A percentile compares a stretch with the other conserved stretches of the same genome.
Conservation (phyloP, 2,888 invertebrate species). For the Eupithecia centaureata region DNA sequence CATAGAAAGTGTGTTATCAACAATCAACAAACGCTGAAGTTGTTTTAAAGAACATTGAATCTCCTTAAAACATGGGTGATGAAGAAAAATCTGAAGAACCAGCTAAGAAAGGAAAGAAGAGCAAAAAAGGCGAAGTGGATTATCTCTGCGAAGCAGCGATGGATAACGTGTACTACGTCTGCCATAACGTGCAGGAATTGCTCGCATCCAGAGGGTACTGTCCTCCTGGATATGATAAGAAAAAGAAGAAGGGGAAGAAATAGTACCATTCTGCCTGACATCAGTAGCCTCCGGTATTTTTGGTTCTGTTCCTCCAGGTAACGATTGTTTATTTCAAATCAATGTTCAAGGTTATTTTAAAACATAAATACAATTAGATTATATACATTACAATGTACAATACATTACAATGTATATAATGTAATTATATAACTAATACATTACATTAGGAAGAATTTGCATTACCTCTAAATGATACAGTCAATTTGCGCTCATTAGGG, state of each 20-base stretch:
- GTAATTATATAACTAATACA: too few relatives aligned
- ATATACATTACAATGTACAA: too few relatives aligned
- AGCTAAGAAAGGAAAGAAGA: conserved; percentile 57
- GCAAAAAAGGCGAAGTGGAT: conserved; percentile 85
- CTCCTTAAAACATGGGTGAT: conserved; percentile 21
- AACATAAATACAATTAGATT: too few relatives aligned
- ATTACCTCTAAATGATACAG: too few relatives aligned
- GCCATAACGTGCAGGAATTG: conserved; percentile 96
- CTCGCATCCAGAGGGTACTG: conserved; percentile 94
- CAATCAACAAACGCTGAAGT: neutral
- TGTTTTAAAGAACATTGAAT: neutral
- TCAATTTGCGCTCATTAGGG: too few relatives aligned
- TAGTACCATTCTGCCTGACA: conserved; percentile 1
- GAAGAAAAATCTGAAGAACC: conserved; percentile 18
- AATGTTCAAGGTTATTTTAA: neutral
- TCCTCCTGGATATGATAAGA: conserved; percentile 93
- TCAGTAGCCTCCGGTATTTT: neutral
- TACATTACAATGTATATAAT: too few relatives aligned
- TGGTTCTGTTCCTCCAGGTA: too few relatives aligned
- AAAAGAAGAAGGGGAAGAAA: conserved; percentile 87
- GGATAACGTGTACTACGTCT: conserved; percentile 97
- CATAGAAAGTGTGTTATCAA: neutral
- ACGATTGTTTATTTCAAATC: too few relatives aligned
- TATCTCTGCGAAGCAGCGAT: conserved; percentile 94
- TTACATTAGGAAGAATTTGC: too few relatives aligned